Base-by-base conservation (phyloP, 2,113 vertebrate species). In the Phyllostomus discolor region DNA sequence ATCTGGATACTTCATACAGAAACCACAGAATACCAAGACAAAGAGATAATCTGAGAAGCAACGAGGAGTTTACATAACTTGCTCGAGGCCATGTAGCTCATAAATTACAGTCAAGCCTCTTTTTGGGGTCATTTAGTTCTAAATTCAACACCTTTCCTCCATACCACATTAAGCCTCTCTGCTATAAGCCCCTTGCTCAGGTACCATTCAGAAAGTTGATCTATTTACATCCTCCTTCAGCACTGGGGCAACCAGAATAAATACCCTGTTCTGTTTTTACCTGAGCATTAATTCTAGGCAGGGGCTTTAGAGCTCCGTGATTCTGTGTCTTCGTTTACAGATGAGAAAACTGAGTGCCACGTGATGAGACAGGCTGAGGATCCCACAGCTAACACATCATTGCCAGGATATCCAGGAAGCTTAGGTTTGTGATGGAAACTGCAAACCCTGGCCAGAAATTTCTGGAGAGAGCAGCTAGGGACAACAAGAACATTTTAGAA, bases 401-500 rank as follows among this genome's bases (percentile, higher is more conserved):
- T 75, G 41, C 62, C 41, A 17, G 5, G 35, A 83, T 43, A 75
- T 64, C 10, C 50, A 84, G 50, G 57, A 95, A 88, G 28, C 15
- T 46, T 48, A 72, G 20, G 16, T 33, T 92, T 70, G 19, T 80
- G 26, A 59, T 76, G 26, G 73, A 91, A 91, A 86, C 22, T 38
- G 41, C 17, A 67, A 89, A 35, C 46, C 24, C 38, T 59, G 11
- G 46, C 41, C 67, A 85, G 94, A 79, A 73, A 82, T 67, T 86
- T 89, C 67, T 93, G 24, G 22, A 89, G 28, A 50, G 14, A 91
- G 20, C 41, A 93, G 31, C 41, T 62, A 48, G 38, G 33, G 78
- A 86, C 5, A 69, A n/a, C 41, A 95, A 82, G 33, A 89, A 59
- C 59, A 19, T 87, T 88, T 95, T 88, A 43, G 38, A 89, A 94